Conservation (phyloP, 2,113 vertebrate species). For the Zootoca vivipara region DNA sequence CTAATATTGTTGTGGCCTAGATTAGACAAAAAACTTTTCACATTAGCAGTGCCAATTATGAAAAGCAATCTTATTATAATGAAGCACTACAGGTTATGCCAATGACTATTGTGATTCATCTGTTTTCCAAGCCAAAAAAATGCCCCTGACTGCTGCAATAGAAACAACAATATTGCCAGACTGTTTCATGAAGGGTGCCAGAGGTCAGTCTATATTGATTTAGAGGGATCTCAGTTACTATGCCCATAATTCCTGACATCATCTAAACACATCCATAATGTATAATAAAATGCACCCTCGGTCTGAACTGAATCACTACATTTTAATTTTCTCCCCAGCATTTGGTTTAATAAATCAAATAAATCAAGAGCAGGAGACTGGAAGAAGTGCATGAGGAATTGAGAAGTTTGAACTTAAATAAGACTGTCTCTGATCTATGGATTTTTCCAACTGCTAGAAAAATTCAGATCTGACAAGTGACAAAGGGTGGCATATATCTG, state of each 20-base stretch:
- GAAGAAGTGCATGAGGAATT: background rate
- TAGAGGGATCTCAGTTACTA: slow-evolving; percentile 9
- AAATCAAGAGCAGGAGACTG: slow-evolving; percentile 11
- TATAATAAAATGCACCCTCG: slow-evolving; percentile 4
- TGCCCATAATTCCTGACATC: slow-evolving; percentile 16
- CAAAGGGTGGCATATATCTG: slow-evolving; percentile 8
- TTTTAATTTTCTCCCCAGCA: background rate
- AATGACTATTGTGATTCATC: slow-evolving; percentile 26
- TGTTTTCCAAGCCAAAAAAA: slow-evolving; percentile 44
- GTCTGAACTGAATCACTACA: background rate
- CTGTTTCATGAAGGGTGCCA: background rate
- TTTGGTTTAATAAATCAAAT: slow-evolving; percentile 15
- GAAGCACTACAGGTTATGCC: background rate
- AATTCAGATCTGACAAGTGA: background rate
- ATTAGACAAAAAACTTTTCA: slow-evolving; percentile 47
- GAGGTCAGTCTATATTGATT: background rate
- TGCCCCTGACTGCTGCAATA: slow-evolving; percentile 10
- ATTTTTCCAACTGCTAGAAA: slow-evolving; percentile 14
- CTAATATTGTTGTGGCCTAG: slow-evolving; percentile 54
- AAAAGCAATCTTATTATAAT: slow-evolving; percentile 32
- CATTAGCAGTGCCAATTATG: slow-evolving; percentile 40
- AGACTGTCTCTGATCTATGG: background rate
- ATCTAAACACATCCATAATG: background rate
- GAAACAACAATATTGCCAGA: slow-evolving; percentile 14
- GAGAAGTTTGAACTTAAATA: background rate